Base-by-base conservation (phyloP, 2,113 vertebrate species). In the Ochotona princeps region DNA sequence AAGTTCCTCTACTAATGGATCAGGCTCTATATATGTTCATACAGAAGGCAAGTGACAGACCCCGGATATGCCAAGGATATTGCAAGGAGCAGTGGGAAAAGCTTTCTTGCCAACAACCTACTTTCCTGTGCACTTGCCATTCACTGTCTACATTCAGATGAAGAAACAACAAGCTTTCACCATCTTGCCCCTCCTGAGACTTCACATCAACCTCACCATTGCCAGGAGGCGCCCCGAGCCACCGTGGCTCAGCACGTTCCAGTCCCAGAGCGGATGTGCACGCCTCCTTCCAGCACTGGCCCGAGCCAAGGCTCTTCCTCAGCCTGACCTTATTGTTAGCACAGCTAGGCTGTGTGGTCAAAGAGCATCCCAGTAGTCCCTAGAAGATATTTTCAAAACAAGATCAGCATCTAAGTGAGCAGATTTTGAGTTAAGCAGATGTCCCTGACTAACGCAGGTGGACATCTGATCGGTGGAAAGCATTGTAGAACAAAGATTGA, bases 1-100 rank as follows among this genome's bases (percentile, higher is more conserved):
- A 70, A 81, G 73, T 92, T 92, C 25, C 38, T 83, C 66, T 69
- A 18, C 18, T 87, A 84, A 74, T 51, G 47, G 69, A 60, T 44
- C 51, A 83, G 61, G 51, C 30, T 84, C 93, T 23, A 57, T 12
- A n/a, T 32, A 32, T 25, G n/a, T 28, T 80, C 20, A 54, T 2
- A 38, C 17, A n/a, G 18, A 67, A 54, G 9, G 57, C 25, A 47
- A 61, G 17, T 72, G 70, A 8, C 60, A 70, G 54, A 15, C 70
- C 20, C 35, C 63, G 66, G 49, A 89, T 44, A 44, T 44, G 3
- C 6, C 54, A 83, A 51, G 10, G n/a, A 66, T 25, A 51, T 13
- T 9, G 6, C 26, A 87, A 83, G 21, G 30, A 66, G 86, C 7
- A 83, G 14, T 67, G 12, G 23, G 57, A 74, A 61, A 83, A 23